Percentiles rank a stretch among this genome's conserved stretches.
These are phyloP conservation scores for Clarias platycephalus DNA, from an alignment of 2,797 vertebrate species.

Conservation along the genomic window DNA sequence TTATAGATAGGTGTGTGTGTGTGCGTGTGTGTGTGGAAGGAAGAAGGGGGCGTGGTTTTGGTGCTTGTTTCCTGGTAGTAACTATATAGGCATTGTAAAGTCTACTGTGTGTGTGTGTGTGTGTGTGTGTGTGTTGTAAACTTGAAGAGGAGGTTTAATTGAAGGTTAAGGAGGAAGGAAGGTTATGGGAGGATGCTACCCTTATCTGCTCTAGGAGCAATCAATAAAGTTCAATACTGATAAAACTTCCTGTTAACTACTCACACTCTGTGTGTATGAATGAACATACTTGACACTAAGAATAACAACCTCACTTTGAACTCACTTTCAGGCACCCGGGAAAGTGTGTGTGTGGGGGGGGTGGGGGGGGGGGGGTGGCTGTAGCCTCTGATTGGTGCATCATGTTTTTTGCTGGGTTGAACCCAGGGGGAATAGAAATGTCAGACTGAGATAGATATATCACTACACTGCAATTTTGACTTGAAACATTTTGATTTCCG, in stretches of 20 bases:
- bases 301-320: slow-evolving; percentile 37
- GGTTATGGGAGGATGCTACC: slow-evolving; percentile 49
- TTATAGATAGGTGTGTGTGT: not conserved
- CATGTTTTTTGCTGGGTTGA: slow-evolving; percentile 45
- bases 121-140: slow-evolving; percentile 44
- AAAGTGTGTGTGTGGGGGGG: slow-evolving; percentile 40
- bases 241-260: slow-evolving; percentile 47
- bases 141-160: slow-evolving; percentile 33
- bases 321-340: slow-evolving; percentile 7
- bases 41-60: slow-evolving; percentile 43
- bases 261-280: slow-evolving; percentile 27
- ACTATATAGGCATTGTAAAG: slow-evolving; percentile 54
- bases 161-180: slow-evolving; percentile 52
- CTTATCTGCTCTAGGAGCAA: slow-evolving; percentile 51
- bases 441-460: slow-evolving; percentile 27
- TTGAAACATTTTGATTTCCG: not conserved
- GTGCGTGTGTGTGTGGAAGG: not conserved
- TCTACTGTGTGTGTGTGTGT: slow-evolving; percentile 29
- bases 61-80: slow-evolving; percentile 52
- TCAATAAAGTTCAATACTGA: slow-evolving; percentile 51
- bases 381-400: slow-evolving; percentile 34
- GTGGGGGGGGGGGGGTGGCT: slow-evolving; percentile 37
- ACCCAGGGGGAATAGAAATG: slow-evolving; percentile 33
- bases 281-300: slow-evolving; percentile 34
- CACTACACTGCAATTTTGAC: not conserved